These are phyloP conservation scores for Teleogryllus occipitalis DNA, from an alignment of 1,140 invertebrate genomes.

Conservation along the genomic window DNA sequence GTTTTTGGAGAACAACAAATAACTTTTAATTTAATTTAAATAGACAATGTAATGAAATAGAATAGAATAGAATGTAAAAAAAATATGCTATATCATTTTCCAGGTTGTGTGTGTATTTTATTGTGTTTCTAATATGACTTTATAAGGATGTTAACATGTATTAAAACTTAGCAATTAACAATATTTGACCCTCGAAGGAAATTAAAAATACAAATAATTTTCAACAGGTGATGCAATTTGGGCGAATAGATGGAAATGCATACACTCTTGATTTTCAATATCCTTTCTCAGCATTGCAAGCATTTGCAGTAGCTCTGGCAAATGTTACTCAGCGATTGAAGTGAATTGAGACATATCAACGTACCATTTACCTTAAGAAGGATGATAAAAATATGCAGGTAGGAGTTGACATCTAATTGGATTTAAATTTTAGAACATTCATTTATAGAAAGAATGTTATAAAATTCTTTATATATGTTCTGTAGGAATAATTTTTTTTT, in stretches of 20 bases:
- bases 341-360: constrained; percentile 43
- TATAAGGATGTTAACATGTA: too few species aligned
- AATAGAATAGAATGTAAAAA: too few species aligned
- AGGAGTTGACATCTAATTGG: background rate
- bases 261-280: constrained; percentile 99
- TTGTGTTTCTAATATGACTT: too few species aligned
- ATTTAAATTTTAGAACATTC: background rate
- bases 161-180: too few species aligned
- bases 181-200: background rate
- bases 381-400: too few species aligned
- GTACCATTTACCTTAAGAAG: background rate
- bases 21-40: too few species aligned
- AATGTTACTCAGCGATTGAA: constrained; percentile 98
- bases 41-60: too few species aligned
- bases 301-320: constrained; percentile 94
- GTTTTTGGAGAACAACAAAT: too few species aligned
- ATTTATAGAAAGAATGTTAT: background rate
- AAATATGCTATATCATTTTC: too few species aligned
- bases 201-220: constrained; percentile 13
- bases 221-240: constrained; percentile 96
- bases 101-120: too few species aligned
- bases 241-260: constrained; percentile 94
- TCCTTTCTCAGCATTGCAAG: constrained; percentile 96
- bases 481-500: background rate
- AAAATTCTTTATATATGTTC: too few species aligned